These are phyloP conservation scores for Muscicapa comitata DNA, from an alignment of 2,797 vertebrate genomes.

Conservation along the genomic window DNA sequence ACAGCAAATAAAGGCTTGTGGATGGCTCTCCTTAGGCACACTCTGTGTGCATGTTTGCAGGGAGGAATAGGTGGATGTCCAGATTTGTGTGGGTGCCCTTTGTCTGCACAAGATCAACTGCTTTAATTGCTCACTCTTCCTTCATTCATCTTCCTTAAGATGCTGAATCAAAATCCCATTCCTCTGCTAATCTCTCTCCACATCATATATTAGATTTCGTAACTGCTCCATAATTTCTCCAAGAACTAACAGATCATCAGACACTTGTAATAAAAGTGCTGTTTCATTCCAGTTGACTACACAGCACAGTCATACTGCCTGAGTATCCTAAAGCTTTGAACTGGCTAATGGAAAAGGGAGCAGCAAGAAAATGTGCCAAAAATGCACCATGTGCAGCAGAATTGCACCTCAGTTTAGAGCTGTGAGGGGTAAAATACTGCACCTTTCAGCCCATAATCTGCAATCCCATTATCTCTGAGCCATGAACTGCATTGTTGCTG, in stretches of 20 bases:
- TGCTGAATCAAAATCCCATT: background rate
- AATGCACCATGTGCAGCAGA: background rate
- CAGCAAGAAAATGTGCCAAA: background rate
- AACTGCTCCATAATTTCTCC: background rate
- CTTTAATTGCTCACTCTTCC: background rate
- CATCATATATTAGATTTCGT: background rate
- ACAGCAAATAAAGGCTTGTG: background rate
- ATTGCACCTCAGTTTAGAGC: background rate
- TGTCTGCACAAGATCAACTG: background rate
- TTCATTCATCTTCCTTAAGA: background rate
- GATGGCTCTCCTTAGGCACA: background rate
- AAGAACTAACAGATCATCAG: constrained; percentile 2
- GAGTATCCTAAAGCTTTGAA: background rate
- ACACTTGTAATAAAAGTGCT: background rate
- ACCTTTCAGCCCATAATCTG: constrained; percentile 64
- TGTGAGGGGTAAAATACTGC: constrained; percentile 44
- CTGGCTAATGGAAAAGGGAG: background rate
- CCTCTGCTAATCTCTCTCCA: background rate
- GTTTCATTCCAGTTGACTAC: constrained; percentile 45
- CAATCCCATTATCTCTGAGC: constrained; percentile 68
- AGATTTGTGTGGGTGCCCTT: background rate
- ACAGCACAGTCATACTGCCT: background rate
- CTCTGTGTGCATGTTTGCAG: background rate
- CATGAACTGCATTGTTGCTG: constrained; percentile 72
- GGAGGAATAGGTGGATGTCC: background rate